Conservation (phyloP, 2,113 vertebrate species). For the Eudyptes chrysolophus region DNA sequence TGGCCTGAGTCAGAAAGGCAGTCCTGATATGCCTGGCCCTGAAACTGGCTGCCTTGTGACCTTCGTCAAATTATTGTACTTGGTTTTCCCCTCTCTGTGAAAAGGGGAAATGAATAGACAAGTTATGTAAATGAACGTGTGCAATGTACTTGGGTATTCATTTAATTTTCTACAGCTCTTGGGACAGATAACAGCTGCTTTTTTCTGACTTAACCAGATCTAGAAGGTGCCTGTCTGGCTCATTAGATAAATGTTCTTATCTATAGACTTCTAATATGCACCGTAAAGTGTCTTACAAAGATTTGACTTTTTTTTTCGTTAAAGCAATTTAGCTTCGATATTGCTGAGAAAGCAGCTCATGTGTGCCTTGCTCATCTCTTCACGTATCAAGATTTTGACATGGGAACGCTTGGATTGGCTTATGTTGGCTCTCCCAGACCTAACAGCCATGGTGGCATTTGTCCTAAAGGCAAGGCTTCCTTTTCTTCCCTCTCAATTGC, state of each 20-base stretch:
- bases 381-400: constrained; percentile 97
- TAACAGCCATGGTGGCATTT: constrained; percentile 92
- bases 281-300: neutral
- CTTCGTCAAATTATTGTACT: neutral
- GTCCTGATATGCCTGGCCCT: neutral
- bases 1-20: constrained; percentile 3
- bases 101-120: neutral
- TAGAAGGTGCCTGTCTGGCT: neutral
- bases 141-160: neutral
- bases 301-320: neutral
- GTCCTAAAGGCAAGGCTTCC: constrained; percentile 86
- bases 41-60: neutral
- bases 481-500: neutral
- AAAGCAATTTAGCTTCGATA: constrained; percentile 97
- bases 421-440: constrained; percentile 91
- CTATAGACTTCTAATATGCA: neutral
- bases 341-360: constrained; percentile 88
- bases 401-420: constrained; percentile 93
- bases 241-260: neutral
- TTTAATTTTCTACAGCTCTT: neutral
- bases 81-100: neutral
- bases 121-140: neutral
- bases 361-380: constrained; percentile 98
- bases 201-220: neutral
- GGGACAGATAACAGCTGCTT: neutral